A percentile compares a stretch with the other conserved stretches of the same genome.
phyloP scores from a whole-genome alignment of 2,888 invertebrate genomes.

The Sicus ferrugineus region DNA sequence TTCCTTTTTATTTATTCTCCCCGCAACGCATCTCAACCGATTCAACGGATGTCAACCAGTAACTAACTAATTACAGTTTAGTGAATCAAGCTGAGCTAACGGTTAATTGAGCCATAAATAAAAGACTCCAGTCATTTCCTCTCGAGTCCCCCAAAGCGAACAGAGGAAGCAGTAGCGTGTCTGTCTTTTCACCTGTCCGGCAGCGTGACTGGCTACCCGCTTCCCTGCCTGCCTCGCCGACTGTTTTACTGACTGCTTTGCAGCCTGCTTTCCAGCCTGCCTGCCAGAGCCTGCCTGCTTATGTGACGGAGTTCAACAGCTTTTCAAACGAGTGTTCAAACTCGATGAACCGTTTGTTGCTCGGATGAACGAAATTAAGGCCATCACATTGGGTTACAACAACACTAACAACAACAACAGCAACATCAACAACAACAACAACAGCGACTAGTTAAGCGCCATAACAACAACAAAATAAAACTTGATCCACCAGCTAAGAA shows the following conservation, averaged over 20 bases:
- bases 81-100: conserved; percentile 17
- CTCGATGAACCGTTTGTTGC: conserved; percentile 17
- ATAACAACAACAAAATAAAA: conserved; percentile 10
- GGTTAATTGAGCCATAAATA: conserved; percentile 25
- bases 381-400: background rate
- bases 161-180: background rate
- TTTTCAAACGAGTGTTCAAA: conserved; percentile 19
- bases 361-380: background rate
- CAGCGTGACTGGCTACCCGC: no score
- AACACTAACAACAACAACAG: conserved; percentile 23
- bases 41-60: conserved; percentile 16
- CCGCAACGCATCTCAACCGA: background rate
- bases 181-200: background rate
- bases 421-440: conserved; percentile 21
- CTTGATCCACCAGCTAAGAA: background rate
- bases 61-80: conserved; percentile 3
- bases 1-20: background rate
- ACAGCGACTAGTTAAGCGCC: conserved; percentile 20
- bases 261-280: background rate
- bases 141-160: conserved; percentile 8
- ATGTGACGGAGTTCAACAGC: background rate
- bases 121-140: conserved; percentile 6
- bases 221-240: background rate
- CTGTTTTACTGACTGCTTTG: background rate
- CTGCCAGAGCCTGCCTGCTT: background rate